These are phyloP conservation scores for Pocillopora verrucosa DNA, from an alignment of 64 coral and sea anemone genomes.

Conservation along the genomic window DNA sequence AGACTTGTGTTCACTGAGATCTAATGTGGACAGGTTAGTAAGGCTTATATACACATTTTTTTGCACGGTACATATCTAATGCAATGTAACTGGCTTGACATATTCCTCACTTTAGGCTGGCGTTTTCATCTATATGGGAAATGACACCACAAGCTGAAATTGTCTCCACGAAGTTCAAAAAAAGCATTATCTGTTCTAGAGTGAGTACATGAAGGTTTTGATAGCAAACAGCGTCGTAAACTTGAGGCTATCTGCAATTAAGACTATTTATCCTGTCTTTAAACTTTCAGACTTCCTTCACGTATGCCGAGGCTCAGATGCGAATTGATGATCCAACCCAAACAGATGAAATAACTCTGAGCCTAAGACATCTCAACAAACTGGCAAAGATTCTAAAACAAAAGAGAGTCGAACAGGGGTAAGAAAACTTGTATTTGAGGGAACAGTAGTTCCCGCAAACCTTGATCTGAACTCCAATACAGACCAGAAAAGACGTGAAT, in stretches of 20 bases:
- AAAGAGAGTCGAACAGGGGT: slow-evolving; percentile 86
- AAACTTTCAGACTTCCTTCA: slow-evolving; percentile 73
- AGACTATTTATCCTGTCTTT: not conserved
- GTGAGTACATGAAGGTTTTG: slow-evolving; percentile 2
- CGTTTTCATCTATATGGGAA: slow-evolving; percentile 97
- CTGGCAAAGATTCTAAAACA: slow-evolving; percentile 94
- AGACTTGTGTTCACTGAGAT: slow-evolving; percentile 89
- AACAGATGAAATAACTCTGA: slow-evolving; percentile 80
- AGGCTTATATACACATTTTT: not conserved
- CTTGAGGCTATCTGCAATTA: no score
- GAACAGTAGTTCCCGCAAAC: no score
- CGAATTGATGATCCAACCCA: slow-evolving; percentile 86
- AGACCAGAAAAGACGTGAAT: no score
- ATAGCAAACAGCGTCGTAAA: no score
- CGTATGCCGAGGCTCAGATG: slow-evolving; percentile 94
- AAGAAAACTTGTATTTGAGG: not conserved
- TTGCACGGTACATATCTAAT: not conserved
- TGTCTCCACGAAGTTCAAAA: slow-evolving; percentile 84
- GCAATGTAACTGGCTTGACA: not conserved
- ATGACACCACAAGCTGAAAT: slow-evolving; percentile 91
- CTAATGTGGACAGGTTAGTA: slow-evolving; percentile 90
- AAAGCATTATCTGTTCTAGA: slow-evolving; percentile 94
- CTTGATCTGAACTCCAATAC: no score
- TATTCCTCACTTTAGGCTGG: slow-evolving; percentile 55
- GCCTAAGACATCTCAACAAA: slow-evolving; percentile 82